phyloP scores from a whole-genome alignment of 1,140 invertebrate genomes.

The Drosophila obscura region DNA sequence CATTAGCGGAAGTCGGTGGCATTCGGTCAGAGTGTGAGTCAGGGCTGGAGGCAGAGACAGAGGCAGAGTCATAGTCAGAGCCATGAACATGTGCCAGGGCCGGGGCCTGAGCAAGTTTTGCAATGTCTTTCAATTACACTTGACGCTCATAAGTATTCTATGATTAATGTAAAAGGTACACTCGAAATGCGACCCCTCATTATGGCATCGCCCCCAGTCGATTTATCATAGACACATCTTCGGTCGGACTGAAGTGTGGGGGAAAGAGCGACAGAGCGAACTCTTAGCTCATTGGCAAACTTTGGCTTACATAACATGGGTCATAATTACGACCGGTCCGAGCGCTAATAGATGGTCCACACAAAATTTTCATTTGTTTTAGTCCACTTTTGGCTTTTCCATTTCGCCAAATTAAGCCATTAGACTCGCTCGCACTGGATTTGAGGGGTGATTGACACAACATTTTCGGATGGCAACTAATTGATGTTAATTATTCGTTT shows the following conservation, averaged over 20 bases:
- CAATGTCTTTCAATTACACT: conserved; percentile 81
- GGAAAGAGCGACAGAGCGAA: conserved; percentile 1
- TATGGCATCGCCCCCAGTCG: conserved; percentile 53
- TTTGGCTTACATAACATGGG: conserved; percentile 42
- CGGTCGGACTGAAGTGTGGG: conserved; percentile 14
- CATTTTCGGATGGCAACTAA: conserved; percentile 58
- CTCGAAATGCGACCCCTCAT: conserved; percentile 60
- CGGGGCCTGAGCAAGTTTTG: conserved; percentile 56
- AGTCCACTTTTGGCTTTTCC: not conserved
- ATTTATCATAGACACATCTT: conserved; percentile 71
- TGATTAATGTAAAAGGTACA: conserved; percentile 78
- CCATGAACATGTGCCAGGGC: no score
- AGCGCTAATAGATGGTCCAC: conserved; percentile 55
- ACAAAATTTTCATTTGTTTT: conserved; percentile 57
- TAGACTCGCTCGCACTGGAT: conserved; percentile 38
- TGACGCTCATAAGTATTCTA: conserved; percentile 79
- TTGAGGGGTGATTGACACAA: conserved; percentile 62
- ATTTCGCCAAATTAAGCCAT: conserved; percentile 51
- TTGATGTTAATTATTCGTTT: conserved; percentile 72
- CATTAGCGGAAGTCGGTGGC: conserved; percentile 47
- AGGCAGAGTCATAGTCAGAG: no score
- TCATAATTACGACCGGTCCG: conserved; percentile 63
- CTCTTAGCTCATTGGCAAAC: conserved; percentile 61
- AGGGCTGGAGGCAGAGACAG: no score
- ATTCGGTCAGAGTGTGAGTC: no score